Evolutionary conservation across 2,888 invertebrate genomes (phyloP), one percentile per base, ranked within the genome.

Genomic region (Unio pictorum): DNA sequence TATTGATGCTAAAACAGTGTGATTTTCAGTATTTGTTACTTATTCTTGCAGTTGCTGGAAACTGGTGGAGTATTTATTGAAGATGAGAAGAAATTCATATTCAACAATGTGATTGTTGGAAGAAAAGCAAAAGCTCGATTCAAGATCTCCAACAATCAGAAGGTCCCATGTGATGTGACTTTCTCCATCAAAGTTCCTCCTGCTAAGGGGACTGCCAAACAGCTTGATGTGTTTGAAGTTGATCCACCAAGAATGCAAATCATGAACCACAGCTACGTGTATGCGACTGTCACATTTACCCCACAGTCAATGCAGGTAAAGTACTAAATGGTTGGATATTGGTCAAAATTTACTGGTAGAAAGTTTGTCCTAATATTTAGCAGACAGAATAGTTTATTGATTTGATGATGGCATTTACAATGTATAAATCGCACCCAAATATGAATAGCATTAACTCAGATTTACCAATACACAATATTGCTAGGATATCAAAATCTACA

Each of bases 101-200:
- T 90, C 82, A 89, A 86, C 78, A 89, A 89, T 72, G 89, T 90
- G 20, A 87, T 90, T 62, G 89, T 90, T 64, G 90, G 90, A 17
- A 77, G 87, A 56, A 88, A 83, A 68, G 87, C 88, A 11, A 86
- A 84, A 67, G 90, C 90, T 11, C 77, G 90, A 55, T 90, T 90
- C 78, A 90, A 89, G 83, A 87, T 90, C 69, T 80, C 83, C 64
- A 90, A 90, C 76, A 77, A 78, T 60, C 87, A 88, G 76, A 90
- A 90, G 82, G 89, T 90, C 15, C 89, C 90, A 6, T 89, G 89
- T 83, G 90, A 89, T 74, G 87, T 90, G 17, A 76, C 82, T 20
- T 84, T 90, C 78, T 76, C 83, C 11, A 78, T 90, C 64, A 89
- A 88, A 71, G 84, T 86, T 8, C 62, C 83, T 1, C 62, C 72